Evolutionary conservation across 2,888 invertebrate genomes (phyloP).

Genomic region (Chironomus tentans): DNA sequence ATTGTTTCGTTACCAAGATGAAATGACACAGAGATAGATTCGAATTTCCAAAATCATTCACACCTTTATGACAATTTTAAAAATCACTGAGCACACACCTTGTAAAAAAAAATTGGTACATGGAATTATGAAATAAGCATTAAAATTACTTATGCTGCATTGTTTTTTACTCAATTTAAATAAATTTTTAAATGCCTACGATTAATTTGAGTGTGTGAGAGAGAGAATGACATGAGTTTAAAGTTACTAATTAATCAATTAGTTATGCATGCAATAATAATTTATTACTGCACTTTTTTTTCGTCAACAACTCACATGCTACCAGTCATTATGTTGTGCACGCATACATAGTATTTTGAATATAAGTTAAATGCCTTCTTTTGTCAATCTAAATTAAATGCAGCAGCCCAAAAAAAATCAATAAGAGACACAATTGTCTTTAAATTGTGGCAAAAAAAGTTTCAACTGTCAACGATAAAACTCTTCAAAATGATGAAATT

Average conservation of each 20-base stretch:
- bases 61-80: too few species aligned
- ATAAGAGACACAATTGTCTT: constrained; percentile 3
- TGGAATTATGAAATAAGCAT: too few species aligned
- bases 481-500: constrained; percentile 21
- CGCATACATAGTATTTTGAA: background rate
- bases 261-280: constrained; percentile 4
- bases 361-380: background rate
- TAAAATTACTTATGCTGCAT: too few species aligned
- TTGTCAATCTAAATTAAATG: background rate
- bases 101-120: too few species aligned
- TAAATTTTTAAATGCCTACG: background rate
- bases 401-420: background rate
- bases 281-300: background rate
- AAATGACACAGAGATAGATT: too few species aligned
- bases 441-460: constrained; percentile 8
- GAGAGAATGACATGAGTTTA: constrained; percentile 3
- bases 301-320: background rate
- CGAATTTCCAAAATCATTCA: too few species aligned
- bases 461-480: constrained; percentile 12
- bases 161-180: too few species aligned
- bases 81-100: too few species aligned
- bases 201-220: background rate
- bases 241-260: constrained; percentile 26
- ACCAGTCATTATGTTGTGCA: background rate
- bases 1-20: too few species aligned